These are phyloP conservation scores for Eonycteris spelaea DNA, from an alignment of 2,113 vertebrate genomes.

Conservation along the genomic window DNA sequence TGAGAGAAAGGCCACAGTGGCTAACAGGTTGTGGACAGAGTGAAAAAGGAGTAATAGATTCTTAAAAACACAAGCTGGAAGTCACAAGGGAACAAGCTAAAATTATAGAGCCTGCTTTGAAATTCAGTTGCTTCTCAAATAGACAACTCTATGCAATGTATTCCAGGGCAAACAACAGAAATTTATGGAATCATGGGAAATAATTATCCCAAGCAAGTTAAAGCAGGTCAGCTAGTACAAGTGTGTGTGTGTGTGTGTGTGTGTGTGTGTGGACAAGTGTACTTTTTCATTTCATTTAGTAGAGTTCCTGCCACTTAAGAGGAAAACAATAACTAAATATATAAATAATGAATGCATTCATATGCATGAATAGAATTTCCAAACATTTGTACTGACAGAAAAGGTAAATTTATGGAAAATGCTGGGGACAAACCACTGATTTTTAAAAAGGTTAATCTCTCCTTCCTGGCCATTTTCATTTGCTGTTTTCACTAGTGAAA, in stretches of 20 bases:
- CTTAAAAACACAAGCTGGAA: neutral
- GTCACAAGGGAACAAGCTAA: neutral
- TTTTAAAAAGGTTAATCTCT: slow-evolving; percentile 32
- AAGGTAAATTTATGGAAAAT: slow-evolving; percentile 30
- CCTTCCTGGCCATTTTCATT: slow-evolving; percentile 70
- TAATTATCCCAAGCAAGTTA: slow-evolving; percentile 19
- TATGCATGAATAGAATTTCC: neutral
- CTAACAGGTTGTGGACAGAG: neutral
- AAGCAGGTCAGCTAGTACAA: neutral
- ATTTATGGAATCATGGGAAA: neutral
- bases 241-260: too few species aligned
- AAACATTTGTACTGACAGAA: slow-evolving; percentile 14
- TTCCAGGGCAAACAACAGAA: neutral
- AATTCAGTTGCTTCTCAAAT: neutral
- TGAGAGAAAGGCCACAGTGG: neutral
- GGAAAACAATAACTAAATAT: neutral
- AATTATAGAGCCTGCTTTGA: neutral
- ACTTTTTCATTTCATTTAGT: slow-evolving; percentile 18
- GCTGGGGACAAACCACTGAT: neutral
- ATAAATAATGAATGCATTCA: neutral
- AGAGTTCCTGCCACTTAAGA: neutral
- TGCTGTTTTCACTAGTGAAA: slow-evolving; percentile 65
- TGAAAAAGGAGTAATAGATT: neutral
- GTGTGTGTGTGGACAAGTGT: neutral
- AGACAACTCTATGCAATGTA: neutral